Evolutionary conservation across 2,888 invertebrate species (phyloP), one percentile per base, ranked within the genome.

Genomic region (Macropis europaea): DNA sequence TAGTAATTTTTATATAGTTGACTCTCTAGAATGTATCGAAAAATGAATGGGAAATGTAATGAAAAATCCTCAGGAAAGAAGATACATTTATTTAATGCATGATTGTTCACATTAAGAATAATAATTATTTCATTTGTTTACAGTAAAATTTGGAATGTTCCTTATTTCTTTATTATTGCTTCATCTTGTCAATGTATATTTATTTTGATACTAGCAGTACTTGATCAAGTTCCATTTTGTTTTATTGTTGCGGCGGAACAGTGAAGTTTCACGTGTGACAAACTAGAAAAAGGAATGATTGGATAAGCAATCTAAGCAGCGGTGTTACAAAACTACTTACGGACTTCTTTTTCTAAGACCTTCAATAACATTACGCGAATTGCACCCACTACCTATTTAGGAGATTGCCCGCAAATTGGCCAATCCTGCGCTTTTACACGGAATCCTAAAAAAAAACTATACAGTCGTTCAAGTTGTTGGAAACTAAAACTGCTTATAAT

Each of bases 351-450:
- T 68, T 59, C 38, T 26, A 6, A n/a, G 13, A 6, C 32, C 34
- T 43, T 68, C 68, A 59, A 59, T 70, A 59, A 50, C 69, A 70
- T 70, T 70, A 67, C 68, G 28, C 30, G 69, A 67, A 67, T 67
- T 59, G 52, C 57, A 30, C 24, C 52, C 40, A 19, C 42, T 28
- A 40, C 40, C 69, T 67, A 67, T 59, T 30, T 70, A 67, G 69
- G 13, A 57, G 69, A 70, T 70, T 67, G 59, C 59, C 34, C 40
- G 32, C 17, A 53, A 59, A 53, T 53, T 70, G 59, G 50, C 36
- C 34, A 13, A 30, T 0, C 22, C 4, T 15, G 42, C 52, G 40
- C 32, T 40, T 40, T 66, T 30, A 7, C 11, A 19, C 17, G 40
- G 24, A 19, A 57, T 57, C 36, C 30, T 50, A 50, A 45, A 50